Percentiles rank a stretch among this genome's conserved stretches.
Conservation (phyloP, 2,797 vertebrate species). For the Chaetophractus vellerosus region DNA sequence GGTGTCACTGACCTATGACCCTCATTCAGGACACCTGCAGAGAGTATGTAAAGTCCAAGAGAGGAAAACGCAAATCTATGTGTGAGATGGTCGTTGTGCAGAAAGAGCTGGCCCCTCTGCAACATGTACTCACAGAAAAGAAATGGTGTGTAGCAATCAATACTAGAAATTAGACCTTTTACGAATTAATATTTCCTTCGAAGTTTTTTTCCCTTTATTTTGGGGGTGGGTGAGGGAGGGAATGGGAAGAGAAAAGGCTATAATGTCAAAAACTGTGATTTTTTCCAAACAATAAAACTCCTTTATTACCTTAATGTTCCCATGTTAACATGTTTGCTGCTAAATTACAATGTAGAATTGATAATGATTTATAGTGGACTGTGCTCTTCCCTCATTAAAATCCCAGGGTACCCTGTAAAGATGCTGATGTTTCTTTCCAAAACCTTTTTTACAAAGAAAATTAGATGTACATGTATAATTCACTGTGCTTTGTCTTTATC, state of each 20-base stretch:
- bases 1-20: conserved; percentile 92
- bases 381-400: conserved; percentile 94
- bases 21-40: conserved; percentile 93
- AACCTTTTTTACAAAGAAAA: conserved; percentile 88
- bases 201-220: conserved; percentile 91
- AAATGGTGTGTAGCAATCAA: conserved; percentile 87
- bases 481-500: conserved; percentile 95
- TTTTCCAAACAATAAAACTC: conserved; percentile 95
- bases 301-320: conserved; percentile 96
- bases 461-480: conserved; percentile 93
- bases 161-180: conserved; percentile 93
- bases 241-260: conserved; percentile 90
- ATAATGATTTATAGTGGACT: conserved; percentile 95
- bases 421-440: conserved; percentile 92
- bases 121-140: conserved; percentile 91
- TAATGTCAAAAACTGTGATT: conserved; percentile 96
- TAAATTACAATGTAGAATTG: conserved; percentile 94
- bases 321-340: conserved; percentile 99
- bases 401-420: conserved; percentile 94
- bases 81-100: conserved; percentile 93
- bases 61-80: conserved; percentile 91
- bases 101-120: conserved; percentile 91
- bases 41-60: conserved; percentile 93
- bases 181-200: conserved; percentile 90
- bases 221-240: not conserved